Percentiles rank a stretch among this genome's conserved stretches.
phyloP scores from a whole-genome alignment of 2,888 invertebrate species.

The Drosophila stalkeri region DNA sequence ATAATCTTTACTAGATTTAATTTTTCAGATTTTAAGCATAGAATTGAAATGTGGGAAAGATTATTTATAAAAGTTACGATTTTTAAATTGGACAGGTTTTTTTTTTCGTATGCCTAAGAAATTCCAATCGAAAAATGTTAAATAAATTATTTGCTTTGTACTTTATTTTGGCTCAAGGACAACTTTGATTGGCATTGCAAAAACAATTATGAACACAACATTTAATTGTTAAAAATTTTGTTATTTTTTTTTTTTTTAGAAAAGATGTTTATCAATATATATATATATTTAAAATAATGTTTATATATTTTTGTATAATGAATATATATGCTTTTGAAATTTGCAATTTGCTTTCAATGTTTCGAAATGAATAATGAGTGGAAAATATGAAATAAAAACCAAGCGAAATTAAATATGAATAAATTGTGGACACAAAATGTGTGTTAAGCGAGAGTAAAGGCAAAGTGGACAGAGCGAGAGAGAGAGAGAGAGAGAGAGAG shows the following conservation, averaged over 20 bases:
- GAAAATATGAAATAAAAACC: constrained; percentile 24
- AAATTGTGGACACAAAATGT: constrained; percentile 52
- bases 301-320: constrained; percentile 44
- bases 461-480: constrained; percentile 25
- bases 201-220: constrained; percentile 74
- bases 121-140: constrained; percentile 46
- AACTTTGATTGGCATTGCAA: constrained; percentile 64
- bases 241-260: constrained; percentile 30
- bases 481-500: constrained; percentile 41
- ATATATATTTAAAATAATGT: constrained; percentile 41
- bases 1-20: neutral
- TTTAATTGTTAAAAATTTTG: constrained; percentile 54
- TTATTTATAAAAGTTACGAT: neutral
- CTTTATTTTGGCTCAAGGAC: constrained; percentile 66
- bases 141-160: constrained; percentile 39
- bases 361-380: constrained; percentile 18
- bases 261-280: constrained; percentile 47
- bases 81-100: neutral
- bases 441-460: constrained; percentile 46
- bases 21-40: neutral
- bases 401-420: constrained; percentile 39
- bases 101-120: neutral
- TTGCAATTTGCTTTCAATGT: constrained; percentile 47
- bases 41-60: neutral
- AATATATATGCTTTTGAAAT: constrained; percentile 54